Evolutionary conservation across 2,797 vertebrate species (phyloP).

Genomic region (Podargus strigoides): DNA sequence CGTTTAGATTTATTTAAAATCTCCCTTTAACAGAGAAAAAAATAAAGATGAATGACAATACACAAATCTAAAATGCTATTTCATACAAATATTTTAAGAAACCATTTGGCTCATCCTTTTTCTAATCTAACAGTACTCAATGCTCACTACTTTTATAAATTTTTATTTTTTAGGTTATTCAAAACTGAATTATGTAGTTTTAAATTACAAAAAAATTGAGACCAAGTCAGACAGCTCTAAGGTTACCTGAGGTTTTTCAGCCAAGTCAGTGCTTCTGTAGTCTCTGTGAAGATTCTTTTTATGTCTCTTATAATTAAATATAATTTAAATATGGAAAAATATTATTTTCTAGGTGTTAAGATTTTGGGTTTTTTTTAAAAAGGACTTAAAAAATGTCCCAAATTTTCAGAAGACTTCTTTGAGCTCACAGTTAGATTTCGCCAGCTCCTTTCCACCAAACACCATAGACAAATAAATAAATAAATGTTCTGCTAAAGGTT

Average conservation of each 20-base stretch:
- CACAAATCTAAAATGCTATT: neutral
- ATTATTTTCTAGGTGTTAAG: neutral
- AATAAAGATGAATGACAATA: neutral
- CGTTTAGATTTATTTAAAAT: neutral
- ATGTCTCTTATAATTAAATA: neutral
- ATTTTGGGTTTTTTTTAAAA: neutral
- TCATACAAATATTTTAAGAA: neutral
- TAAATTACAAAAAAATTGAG: conserved; percentile 8
- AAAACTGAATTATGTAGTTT: conserved; percentile 31
- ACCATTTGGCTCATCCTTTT: neutral
- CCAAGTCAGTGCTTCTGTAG: neutral
- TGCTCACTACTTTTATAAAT: neutral
- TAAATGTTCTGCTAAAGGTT: neutral
- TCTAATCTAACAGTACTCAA: neutral
- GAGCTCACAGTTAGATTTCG: neutral
- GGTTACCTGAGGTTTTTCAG: conserved; percentile 2
- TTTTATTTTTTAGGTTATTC: conserved; percentile 5
- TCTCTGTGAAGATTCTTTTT: neutral
- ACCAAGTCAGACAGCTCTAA: neutral
- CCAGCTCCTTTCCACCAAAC: neutral
- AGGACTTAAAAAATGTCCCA: neutral
- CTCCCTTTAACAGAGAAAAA: neutral
- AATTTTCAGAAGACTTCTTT: neutral
- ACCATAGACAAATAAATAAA: neutral
- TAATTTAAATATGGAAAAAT: neutral